Evolutionary conservation across 1,140 invertebrate genomes (phyloP).

Genomic region (Drosophila malerkotliana): DNA sequence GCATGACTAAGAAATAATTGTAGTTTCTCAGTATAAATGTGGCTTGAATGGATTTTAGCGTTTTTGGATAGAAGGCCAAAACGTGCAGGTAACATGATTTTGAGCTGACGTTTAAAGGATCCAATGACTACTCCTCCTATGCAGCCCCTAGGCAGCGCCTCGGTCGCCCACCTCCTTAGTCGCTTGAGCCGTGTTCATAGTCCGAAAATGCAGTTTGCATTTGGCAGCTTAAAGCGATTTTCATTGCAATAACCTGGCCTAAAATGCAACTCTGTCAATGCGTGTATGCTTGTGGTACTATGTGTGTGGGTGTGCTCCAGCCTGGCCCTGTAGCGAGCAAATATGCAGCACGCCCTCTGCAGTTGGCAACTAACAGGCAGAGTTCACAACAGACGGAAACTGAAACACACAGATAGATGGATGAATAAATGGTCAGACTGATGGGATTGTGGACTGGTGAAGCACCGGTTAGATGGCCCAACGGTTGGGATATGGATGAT

Average conservation of each 20-base stretch:
- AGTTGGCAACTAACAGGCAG: slow-evolving; percentile 68
- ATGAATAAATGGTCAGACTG: slow-evolving; percentile 11
- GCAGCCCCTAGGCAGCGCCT: not conserved
- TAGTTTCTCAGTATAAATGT: slow-evolving; percentile 4
- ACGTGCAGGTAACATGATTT: slow-evolving; percentile 80
- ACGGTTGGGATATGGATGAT: slow-evolving; percentile 38
- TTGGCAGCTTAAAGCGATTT: slow-evolving; percentile 77
- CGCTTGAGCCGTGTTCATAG: slow-evolving; percentile 20
- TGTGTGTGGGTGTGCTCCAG: slow-evolving; percentile 11
- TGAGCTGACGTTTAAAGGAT: slow-evolving; percentile 54
- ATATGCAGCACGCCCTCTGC: slow-evolving; percentile 52
- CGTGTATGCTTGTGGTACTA: slow-evolving; percentile 8
- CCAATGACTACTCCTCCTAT: not conserved
- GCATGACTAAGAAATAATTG: too few relatives aligned
- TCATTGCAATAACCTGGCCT: slow-evolving; percentile 74
- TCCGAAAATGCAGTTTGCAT: slow-evolving; percentile 74
- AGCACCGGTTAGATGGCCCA: slow-evolving; percentile 27
- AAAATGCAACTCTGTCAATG: slow-evolving; percentile 57
- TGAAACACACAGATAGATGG: slow-evolving; percentile 31
- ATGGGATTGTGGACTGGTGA: not conserved
- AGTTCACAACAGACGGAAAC: slow-evolving; percentile 34
- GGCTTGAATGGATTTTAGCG: slow-evolving; percentile 23
- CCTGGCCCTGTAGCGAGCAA: slow-evolving; percentile 48
- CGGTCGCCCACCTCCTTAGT: not conserved
- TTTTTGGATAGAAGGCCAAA: slow-evolving; percentile 61